Conservation (phyloP, 1,140 invertebrate species). For the Cataglyphis hispanica region DNA sequence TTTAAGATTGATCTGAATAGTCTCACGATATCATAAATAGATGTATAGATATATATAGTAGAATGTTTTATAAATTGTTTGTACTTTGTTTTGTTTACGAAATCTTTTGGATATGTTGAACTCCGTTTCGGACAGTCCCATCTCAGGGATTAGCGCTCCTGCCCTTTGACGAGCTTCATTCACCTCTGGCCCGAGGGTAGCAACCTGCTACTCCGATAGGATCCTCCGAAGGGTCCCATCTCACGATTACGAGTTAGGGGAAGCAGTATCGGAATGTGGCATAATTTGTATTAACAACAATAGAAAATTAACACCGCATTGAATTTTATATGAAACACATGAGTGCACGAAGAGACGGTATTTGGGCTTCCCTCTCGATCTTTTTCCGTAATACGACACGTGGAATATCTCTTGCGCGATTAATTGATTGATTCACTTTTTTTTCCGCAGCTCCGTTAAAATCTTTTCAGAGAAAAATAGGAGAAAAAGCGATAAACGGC, state of each 20-base stretch:
- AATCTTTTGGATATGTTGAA: background rate
- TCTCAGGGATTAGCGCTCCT: too few relatives aligned
- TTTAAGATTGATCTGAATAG: conserved; percentile 56
- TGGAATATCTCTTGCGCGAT: conserved; percentile 17
- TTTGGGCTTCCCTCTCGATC: background rate
- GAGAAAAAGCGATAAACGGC: background rate
- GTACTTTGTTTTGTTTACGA: background rate
- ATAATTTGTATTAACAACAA: too few relatives aligned
- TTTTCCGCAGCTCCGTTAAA: background rate
- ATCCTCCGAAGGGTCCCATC: too few relatives aligned
- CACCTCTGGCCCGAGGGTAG: too few relatives aligned
- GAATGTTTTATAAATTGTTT: background rate
- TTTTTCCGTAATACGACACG: background rate
- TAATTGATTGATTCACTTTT: background rate
- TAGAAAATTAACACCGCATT: background rate
- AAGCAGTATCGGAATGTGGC: too few relatives aligned
- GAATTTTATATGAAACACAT: background rate
- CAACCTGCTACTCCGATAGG: too few relatives aligned
- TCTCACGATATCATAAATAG: background rate
- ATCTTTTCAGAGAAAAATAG: conserved; percentile 11
- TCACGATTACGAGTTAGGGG: too few relatives aligned
- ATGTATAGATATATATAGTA: background rate
- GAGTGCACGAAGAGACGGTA: background rate
- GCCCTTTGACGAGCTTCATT: too few relatives aligned
- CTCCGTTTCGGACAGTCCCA: too few relatives aligned